These are phyloP conservation scores for Aphelinus atriplicis DNA, from an alignment of 1,140 invertebrate species.

Conservation along the genomic window DNA sequence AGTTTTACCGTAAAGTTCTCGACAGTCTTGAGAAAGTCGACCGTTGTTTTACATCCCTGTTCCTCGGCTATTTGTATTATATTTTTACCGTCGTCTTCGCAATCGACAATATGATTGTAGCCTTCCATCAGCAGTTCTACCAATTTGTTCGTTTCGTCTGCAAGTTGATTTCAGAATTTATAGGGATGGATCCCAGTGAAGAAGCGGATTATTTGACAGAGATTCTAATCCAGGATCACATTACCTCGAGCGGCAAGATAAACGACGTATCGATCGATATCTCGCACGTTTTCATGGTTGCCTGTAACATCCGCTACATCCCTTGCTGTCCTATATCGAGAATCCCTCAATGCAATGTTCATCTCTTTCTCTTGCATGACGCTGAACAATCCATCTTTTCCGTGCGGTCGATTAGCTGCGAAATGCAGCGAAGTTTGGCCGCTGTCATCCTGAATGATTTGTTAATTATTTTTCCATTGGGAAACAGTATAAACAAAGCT, in stretches of 20 bases:
- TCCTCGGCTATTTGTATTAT: constrained; percentile 76
- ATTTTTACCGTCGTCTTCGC: constrained; percentile 74
- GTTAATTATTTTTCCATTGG: neutral
- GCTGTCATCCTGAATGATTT: constrained; percentile 77
- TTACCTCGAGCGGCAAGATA: constrained; percentile 80
- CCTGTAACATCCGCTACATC: constrained; percentile 85
- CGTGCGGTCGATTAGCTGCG: constrained; percentile 80
- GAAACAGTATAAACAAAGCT: too few relatives aligned
- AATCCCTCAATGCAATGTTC: constrained; percentile 82
- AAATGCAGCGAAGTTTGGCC: constrained; percentile 91
- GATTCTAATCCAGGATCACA: neutral
- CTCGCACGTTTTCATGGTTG: constrained; percentile 80
- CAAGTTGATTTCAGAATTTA: neutral
- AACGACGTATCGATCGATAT: constrained; percentile 84
- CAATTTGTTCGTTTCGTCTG: constrained; percentile 81
- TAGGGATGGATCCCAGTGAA: neutral
- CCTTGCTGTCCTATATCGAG: constrained; percentile 83
- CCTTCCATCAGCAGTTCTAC: constrained; percentile 83
- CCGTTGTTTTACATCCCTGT: constrained; percentile 72
- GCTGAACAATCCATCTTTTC: constrained; percentile 79
- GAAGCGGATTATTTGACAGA: neutral
- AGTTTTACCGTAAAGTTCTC: constrained; percentile 76
- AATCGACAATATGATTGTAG: constrained; percentile 87
- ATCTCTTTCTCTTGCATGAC: constrained; percentile 81
- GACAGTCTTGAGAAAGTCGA: constrained; percentile 74